phyloP scores from a whole-genome alignment of 2,113 vertebrate genomes.

The Porphyrio hochstetteri region DNA sequence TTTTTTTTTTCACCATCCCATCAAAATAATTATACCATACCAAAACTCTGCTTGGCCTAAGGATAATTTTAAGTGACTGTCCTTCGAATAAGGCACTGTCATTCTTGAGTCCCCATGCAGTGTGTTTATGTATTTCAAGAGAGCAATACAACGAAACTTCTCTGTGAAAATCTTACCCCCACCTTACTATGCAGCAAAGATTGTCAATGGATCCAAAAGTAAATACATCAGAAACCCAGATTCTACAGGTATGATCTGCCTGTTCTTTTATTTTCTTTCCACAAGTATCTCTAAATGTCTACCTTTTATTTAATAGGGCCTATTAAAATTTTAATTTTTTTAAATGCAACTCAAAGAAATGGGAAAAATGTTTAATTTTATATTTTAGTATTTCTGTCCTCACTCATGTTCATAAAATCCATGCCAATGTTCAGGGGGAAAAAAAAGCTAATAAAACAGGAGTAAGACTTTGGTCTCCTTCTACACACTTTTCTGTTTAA shows the following conservation, averaged over 20 bases:
- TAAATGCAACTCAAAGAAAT: background rate
- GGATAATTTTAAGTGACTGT: background rate
- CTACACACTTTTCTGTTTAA: background rate
- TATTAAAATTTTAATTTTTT: background rate
- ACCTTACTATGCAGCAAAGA: background rate
- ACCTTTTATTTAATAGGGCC: background rate
- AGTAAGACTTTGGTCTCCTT: background rate
- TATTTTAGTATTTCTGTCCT: background rate
- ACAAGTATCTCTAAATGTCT: background rate
- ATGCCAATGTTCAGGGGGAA: background rate
- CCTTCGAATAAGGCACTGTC: background rate
- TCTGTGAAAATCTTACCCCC: background rate
- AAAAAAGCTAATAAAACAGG: background rate
- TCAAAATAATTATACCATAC: background rate
- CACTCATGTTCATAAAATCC: background rate
- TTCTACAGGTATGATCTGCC: background rate
- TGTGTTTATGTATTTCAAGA: background rate
- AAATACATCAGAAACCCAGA: background rate
- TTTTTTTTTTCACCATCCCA: background rate
- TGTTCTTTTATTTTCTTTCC: background rate
- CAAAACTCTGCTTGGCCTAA: background rate
- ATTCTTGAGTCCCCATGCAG: background rate
- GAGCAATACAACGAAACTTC: background rate
- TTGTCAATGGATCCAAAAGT: background rate
- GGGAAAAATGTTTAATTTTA: background rate